These are phyloP conservation scores for Prochilodus magdalenae DNA, from an alignment of 2,113 vertebrate genomes.

Conservation along the genomic window DNA sequence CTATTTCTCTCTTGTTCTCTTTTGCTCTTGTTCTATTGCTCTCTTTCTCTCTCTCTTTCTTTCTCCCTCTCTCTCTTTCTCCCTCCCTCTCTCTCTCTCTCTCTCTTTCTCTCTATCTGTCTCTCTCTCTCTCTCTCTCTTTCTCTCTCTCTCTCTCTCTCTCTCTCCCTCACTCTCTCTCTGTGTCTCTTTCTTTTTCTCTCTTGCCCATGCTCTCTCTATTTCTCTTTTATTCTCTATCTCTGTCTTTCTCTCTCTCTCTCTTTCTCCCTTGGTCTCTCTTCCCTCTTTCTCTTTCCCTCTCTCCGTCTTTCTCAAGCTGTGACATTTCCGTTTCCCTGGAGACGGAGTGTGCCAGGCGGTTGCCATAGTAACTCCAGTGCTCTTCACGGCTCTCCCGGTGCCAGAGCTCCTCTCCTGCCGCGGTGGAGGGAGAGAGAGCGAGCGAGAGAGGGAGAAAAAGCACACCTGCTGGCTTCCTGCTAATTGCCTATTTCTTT, in stretches of 20 bases:
- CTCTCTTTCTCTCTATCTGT: conserved; percentile 48
- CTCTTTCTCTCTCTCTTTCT: too few species aligned
- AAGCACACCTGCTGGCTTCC: conserved; percentile 79
- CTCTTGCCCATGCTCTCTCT: too few species aligned
- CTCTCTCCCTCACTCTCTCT: neutral
- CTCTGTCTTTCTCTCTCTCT: conserved; percentile 1
- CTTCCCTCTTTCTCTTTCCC: too few species aligned
- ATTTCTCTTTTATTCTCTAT: too few species aligned
- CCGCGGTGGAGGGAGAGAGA: conserved; percentile 55
- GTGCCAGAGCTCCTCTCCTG: conserved; percentile 61
- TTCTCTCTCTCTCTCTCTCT: conserved; percentile 66
- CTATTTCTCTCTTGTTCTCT: neutral
- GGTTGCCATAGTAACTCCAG: conserved; percentile 81
- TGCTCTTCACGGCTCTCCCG: conserved; percentile 77
- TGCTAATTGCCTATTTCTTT: conserved; percentile 81
- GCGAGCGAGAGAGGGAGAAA: conserved; percentile 63
- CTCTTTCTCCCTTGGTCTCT: conserved; percentile 55
- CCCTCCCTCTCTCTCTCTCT: neutral
- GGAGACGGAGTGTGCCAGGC: conserved; percentile 80
- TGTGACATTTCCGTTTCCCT: conserved; percentile 86
- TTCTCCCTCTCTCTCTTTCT: conserved; percentile 68
- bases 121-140: too few species aligned
- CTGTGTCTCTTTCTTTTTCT: conserved; percentile 50
- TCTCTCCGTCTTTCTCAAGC: conserved; percentile 71
- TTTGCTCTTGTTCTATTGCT: conserved; percentile 53